Evolutionary conservation across 1,140 invertebrate species (phyloP).

Genomic region (Calephelis nemesis): DNA sequence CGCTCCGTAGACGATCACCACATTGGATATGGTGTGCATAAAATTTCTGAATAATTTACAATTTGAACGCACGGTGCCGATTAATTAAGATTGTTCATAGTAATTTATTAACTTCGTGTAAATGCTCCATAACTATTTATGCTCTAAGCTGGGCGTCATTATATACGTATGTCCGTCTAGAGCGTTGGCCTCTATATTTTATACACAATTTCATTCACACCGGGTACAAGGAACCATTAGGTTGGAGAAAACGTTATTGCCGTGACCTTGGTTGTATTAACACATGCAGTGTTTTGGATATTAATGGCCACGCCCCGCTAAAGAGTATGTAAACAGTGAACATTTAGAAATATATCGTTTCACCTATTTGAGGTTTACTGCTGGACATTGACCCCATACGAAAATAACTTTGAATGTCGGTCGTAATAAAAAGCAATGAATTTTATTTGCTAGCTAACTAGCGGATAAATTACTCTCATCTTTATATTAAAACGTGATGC

Average conservation of each 20-base stretch:
- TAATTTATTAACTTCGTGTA: neutral
- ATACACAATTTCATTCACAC: conserved; percentile 13
- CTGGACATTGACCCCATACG: neutral
- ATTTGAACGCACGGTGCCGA: no score
- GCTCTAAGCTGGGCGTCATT: neutral
- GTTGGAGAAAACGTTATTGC: neutral
- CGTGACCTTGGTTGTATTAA: neutral
- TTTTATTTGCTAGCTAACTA: no score
- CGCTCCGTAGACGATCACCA: no score
- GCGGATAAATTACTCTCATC: no score
- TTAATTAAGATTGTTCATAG: neutral
- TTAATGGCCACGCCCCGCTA: neutral
- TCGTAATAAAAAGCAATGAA: no score
- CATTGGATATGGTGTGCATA: no score
- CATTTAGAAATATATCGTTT: neutral
- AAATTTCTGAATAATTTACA: no score
- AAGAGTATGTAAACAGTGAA: neutral
- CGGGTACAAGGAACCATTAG: conserved; percentile 6
- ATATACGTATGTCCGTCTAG: conserved; percentile 1
- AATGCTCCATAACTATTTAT: no score
- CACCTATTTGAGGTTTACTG: neutral
- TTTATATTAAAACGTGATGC: no score
- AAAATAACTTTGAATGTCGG: neutral
- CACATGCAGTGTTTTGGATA: neutral
- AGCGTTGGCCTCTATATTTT: conserved; percentile 8